Conservation (phyloP, 1,140 invertebrate genomes). For the Bombus breviceps region DNA sequence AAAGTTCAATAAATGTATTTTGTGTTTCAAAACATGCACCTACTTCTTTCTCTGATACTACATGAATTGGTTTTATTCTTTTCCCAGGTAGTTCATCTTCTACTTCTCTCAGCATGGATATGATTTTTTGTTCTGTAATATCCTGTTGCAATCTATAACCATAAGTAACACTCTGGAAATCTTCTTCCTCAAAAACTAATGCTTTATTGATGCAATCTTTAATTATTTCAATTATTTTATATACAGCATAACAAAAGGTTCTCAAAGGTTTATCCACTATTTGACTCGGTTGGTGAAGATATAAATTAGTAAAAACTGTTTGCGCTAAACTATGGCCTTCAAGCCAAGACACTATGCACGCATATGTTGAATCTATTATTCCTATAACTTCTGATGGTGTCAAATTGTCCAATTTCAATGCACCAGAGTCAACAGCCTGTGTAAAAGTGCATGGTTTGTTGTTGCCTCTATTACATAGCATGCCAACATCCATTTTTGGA, state of each 20-base stretch:
- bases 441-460: constrained; percentile 94
- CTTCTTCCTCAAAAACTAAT: constrained; percentile 96
- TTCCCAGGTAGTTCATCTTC: constrained; percentile 95
- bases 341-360: constrained; percentile 96
- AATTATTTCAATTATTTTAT: constrained; percentile 96
- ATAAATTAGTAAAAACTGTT: constrained; percentile 98
- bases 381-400: constrained; percentile 89
- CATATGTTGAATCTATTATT: constrained; percentile 96
- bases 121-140: constrained; percentile 91
- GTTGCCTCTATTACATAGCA: constrained; percentile 95
- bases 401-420: constrained; percentile 91
- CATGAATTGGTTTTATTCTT: constrained; percentile 84
- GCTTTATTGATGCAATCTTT: constrained; percentile 94
- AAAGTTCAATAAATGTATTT: neutral
- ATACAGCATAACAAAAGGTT: constrained; percentile 93
- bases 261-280: constrained; percentile 93
- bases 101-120: constrained; percentile 93
- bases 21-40: constrained; percentile 18
- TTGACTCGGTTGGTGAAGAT: constrained; percentile 94
- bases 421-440: constrained; percentile 90
- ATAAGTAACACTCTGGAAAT: constrained; percentile 97
- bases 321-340: constrained; percentile 98
- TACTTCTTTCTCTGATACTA: constrained; percentile 78
- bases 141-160: constrained; percentile 94
- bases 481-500: constrained; percentile 99